Evolutionary conservation across 2,888 invertebrate genomes (phyloP).

Genomic region (Protodeltote pygarga): DNA sequence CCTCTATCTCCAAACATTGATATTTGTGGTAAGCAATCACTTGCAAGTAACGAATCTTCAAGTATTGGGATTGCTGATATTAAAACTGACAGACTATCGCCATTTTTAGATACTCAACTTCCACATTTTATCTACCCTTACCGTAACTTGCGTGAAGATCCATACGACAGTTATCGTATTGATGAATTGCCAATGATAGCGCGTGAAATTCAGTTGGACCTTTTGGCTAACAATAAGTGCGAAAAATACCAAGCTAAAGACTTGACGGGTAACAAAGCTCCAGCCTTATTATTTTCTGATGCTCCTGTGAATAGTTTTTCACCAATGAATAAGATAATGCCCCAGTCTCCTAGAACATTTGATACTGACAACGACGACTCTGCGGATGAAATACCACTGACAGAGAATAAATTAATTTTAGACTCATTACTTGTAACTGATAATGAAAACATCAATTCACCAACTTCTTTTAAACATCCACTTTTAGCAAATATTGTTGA

Average conservation of each 20-base stretch:
- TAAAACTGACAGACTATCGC: neutral
- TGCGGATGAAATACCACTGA: too few species aligned
- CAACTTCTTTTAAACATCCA: too few species aligned
- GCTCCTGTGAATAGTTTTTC: neutral
- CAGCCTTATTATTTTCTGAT: neutral
- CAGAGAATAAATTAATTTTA: too few species aligned
- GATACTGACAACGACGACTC: neutral
- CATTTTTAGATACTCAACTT: constrained; percentile 6
- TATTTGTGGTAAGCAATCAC: neutral
- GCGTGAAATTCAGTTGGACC: neutral
- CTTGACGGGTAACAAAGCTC: neutral
- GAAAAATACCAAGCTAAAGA: neutral
- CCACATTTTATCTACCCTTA: constrained; percentile 10
- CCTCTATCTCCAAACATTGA: neutral
- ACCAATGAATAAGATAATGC: neutral
- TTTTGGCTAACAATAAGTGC: neutral
- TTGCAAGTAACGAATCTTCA: neutral
- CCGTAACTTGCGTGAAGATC: constrained; percentile 1
- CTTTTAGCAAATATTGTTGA: too few species aligned
- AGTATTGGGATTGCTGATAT: neutral
- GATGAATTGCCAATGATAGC: constrained; percentile 17
- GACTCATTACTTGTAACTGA: too few species aligned
- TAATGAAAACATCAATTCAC: too few species aligned
- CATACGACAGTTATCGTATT: neutral
- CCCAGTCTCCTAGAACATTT: neutral